Evolutionary conservation across 2,888 invertebrate genomes (phyloP), one percentile per base, ranked within the genome.

Genomic region (Caenorhabditis becei): DNA sequence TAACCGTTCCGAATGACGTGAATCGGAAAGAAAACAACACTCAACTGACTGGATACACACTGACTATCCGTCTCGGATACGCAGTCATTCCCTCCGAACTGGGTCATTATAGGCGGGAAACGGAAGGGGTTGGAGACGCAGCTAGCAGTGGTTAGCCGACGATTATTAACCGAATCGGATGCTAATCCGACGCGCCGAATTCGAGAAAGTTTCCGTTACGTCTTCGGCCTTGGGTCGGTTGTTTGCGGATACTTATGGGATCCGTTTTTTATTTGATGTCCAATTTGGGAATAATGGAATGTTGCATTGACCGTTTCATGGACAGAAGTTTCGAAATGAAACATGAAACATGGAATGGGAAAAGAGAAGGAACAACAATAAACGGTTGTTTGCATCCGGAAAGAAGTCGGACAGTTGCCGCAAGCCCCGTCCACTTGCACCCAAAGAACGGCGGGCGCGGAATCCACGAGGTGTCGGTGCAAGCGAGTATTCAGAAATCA

Each of bases 101-200:
- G 75, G 75, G 75, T 75, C 75, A 75, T 75, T 66, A 75, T 75
- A 51, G 51, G 70, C 47, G 47, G 47, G 47, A 47, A 70, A 37
- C 51, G 70, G 59, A 44, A 51, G 59, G 59, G 54, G 23, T 32
- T 14, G 49, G 75, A 75, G 53, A 75, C 66, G 66, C 66, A 59
- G 75, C 26, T 14, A 35, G 37, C 37, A 32, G 37, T 66, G 66
- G 59, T 67, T 75, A 75, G 66, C 75, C 66, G 47, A 35, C 66
- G 53, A 75, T 75, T 75, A 75, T 74, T 18, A 65, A 63, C 62
- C 47, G 28, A 20, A 4, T 3, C 51, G 61, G 54, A 71, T 61
- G 72, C 63, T 72, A 72, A 74, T 58, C 65, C 62, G 37, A 51
- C 72, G 47, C 56, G 35, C 47, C 24, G 53, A 24, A n/a, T 56